These are phyloP conservation scores for Yponomeuta malinellus DNA, from an alignment of 2,888 invertebrate species.

Conservation along the genomic window DNA sequence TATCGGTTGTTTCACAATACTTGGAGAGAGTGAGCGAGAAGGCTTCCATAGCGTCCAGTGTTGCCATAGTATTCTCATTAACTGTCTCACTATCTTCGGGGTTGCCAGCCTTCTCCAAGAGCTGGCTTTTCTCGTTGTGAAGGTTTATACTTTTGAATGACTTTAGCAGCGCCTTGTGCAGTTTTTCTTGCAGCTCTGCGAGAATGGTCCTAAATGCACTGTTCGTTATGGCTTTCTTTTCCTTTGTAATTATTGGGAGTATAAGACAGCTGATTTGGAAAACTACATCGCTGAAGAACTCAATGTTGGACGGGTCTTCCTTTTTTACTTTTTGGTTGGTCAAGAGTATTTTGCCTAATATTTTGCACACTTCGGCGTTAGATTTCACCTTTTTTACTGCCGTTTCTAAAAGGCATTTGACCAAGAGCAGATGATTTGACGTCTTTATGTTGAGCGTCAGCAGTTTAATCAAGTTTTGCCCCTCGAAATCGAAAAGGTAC, in stretches of 20 bases:
- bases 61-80: constrained; percentile 43
- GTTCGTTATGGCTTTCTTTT: constrained; percentile 53
- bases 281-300: constrained; percentile 49
- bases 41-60: constrained; percentile 59
- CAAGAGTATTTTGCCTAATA: constrained; percentile 49
- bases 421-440: constrained; percentile 42
- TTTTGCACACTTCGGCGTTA: constrained; percentile 54
- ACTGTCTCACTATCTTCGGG: constrained; percentile 43
- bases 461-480: constrained; percentile 42
- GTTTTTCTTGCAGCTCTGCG: constrained; percentile 59
- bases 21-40: constrained; percentile 57
- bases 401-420: constrained; percentile 51
- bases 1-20: constrained; percentile 55
- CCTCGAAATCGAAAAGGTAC: constrained; percentile 51
- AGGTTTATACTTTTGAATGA: constrained; percentile 58
- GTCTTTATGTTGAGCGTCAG: constrained; percentile 54
- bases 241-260: constrained; percentile 57
- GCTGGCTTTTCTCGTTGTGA: constrained; percentile 30
- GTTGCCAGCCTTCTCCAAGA: constrained; percentile 31
- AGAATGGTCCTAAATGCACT: constrained; percentile 56
- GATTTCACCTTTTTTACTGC: constrained; percentile 58
- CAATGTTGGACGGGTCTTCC: constrained; percentile 31
- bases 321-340: constrained; percentile 37
- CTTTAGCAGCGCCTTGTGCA: constrained; percentile 50
- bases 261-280: constrained; percentile 62